Evolutionary conservation across 2,888 invertebrate species (phyloP), one percentile per base, ranked within the genome.

Genomic region (Drosophila rubida): DNA sequence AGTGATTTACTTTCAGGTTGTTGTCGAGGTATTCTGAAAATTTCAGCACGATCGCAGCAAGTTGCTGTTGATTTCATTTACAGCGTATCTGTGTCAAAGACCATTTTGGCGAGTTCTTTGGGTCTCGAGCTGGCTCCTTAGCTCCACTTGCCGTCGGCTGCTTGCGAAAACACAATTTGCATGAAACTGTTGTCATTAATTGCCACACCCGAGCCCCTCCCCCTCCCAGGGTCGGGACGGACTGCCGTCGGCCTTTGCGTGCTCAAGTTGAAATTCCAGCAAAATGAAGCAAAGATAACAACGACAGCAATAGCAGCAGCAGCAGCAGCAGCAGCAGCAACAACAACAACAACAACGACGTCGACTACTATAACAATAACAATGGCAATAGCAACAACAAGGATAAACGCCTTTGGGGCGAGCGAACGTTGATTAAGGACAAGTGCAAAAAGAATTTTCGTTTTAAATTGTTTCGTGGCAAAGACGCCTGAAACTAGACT

Each of bases 251-350:
- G 62, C 58, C 62, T 74, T 76, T 83, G 87, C 81, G 81, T 86
- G 81, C 84, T 77, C 72, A 82, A 86, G 81, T 86, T 80, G 81
- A 83, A 83, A 83, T 86, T 83, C 69, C 45, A 70, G 76, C 82
- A 75, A 79, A 81, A 78, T 79, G 76, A 80, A 81, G 78, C 81
- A 81, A 74, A 80, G 83, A 81, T 80, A 86, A 76, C 80, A 68
- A 63, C 63, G 45, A 27, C 46, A 57, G 14, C 48, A 23, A n/a
- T n/a, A 51, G 8, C 46, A 39, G 45, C 11, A 66, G 23, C 48
- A 23, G 37, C 0, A 19, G 22, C 16, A 45, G 14, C 22, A 46
- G 27, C 35, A 35, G 16, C 27, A 13, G 51, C 16, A 49, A 44
- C 27, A 44, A 14, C 39, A 55, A 50, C 9, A 9, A 27, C 23